Evolutionary conservation across 2,888 invertebrate species (phyloP), one percentile per base, ranked within the genome.

Genomic region (Sepiola atlantica): DNA sequence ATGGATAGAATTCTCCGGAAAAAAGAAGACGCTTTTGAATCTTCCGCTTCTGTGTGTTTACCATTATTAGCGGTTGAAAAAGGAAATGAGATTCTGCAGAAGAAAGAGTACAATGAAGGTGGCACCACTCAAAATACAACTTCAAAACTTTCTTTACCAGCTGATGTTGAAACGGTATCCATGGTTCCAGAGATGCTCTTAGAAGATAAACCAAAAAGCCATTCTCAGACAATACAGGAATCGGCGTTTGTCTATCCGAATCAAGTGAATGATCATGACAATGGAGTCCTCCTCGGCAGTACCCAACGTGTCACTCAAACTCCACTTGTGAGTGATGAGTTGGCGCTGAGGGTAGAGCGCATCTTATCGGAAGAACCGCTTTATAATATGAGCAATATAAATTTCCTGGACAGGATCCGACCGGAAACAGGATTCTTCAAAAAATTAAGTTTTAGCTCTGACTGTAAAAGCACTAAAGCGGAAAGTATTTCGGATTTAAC

Each of bases 301-400:
- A 45, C 35, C 21, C 91, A 54, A 54, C 6, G 18, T 16, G 28
- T 18, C n/a, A 16, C 35, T 18, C 24, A 45, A 4, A 45, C 24
- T 16, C 92, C 92, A 54, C 24, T 24, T 8, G 45, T 92, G 14
- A 92, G 28, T 16, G 92, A 92, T 92, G 92, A 92, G 35, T 54
- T 92, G 45, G 54, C 45, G n/a, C n/a, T 92, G 28, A 45, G 92
- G 24, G 92, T 92, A 45, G 92, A 92, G 6, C 92, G 45, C 16
- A 54, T 92, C 24, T 92, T 92, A 54, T 92, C 92, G 16, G 54
- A 92, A 45, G 92, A 92, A 92, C 54, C 45, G 21, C 54, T 54
- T 35, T 92, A 92, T 92, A 54, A 92, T 1, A 92, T 92, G 24
- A 45, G 28, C 35, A 92, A 54, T 24, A 92, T 54, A 28, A 92